These are phyloP conservation scores for Ascaphus truei DNA, from an alignment of 2,113 vertebrate genomes.

Conservation along the genomic window DNA sequence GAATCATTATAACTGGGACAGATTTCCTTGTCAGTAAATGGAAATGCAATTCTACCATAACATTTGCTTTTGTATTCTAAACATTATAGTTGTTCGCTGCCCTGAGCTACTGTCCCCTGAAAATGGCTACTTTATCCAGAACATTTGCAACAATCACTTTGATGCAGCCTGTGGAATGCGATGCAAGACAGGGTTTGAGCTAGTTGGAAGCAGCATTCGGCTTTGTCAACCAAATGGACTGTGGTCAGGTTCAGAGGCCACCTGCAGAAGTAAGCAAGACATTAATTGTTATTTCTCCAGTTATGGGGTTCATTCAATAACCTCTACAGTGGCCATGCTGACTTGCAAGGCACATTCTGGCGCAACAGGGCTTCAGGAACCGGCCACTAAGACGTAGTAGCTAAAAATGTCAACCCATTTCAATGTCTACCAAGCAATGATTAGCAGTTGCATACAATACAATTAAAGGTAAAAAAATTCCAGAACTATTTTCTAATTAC, in stretches of 20 bases:
- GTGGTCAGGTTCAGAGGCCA: constrained; percentile 82
- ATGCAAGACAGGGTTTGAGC: constrained; percentile 84
- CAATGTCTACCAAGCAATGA: not conserved
- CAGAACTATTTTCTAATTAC: constrained; percentile 17
- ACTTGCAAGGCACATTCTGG: too few relatives aligned
- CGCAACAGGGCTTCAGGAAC: too few relatives aligned
- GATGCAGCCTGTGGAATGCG: constrained; percentile 89
- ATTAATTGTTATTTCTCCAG: not conserved
- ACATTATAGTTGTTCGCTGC: constrained; percentile 77
- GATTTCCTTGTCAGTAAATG: too few relatives aligned
- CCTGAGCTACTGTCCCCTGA: constrained; percentile 77
- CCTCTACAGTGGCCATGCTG: too few relatives aligned
- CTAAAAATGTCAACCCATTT: not conserved
- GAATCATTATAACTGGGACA: too few relatives aligned
- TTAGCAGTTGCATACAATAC: not conserved
- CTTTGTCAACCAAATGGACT: constrained; percentile 84
- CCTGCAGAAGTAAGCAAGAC: constrained; percentile 75
- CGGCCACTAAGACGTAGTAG: too few relatives aligned
- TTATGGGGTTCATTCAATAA: too few relatives aligned
- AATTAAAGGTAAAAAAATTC: constrained; percentile 8
- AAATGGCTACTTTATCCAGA: constrained; percentile 91
- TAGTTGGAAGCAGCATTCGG: constrained; percentile 82
- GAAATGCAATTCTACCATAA: constrained; percentile 5
- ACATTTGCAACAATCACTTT: constrained; percentile 88
- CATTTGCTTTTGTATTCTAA: constrained; percentile 19